Conservation (phyloP, 2,113 vertebrate genomes). For the Mystacornis crossleyi region DNA sequence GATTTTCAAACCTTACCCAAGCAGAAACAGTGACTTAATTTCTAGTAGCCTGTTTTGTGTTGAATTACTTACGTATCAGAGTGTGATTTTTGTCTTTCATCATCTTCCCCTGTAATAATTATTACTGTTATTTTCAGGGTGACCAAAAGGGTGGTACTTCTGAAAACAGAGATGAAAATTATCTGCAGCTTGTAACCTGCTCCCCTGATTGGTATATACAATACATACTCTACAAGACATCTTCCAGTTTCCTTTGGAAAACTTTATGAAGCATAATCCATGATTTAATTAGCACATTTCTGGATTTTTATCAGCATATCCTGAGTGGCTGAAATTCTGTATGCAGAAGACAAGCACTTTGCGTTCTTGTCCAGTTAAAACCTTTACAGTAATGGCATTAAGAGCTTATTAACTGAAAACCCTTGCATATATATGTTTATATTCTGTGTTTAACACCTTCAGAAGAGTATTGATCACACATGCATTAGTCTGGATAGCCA, state of each 20-base stretch:
- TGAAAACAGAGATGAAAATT: slow-evolving; percentile 78
- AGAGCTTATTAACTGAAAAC: neutral
- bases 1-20: neutral
- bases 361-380: neutral
- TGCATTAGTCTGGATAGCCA: neutral
- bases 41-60: neutral
- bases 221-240: neutral
- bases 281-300: neutral
- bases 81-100: neutral
- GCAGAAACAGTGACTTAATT: neutral
- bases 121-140: slow-evolving; percentile 72
- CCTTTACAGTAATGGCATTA: neutral
- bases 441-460: neutral
- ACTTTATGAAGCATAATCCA: neutral
- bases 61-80: neutral
- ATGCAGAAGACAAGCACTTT: neutral
- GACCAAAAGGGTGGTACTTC: slow-evolving; percentile 72
- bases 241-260: neutral
- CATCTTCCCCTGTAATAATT: neutral
- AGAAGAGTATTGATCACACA: neutral
- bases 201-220: slow-evolving; percentile 86
- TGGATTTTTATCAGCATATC: neutral
- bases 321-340: neutral
- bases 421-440: neutral
- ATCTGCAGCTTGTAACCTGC: slow-evolving; percentile 85